Evolutionary conservation across 1,140 invertebrate genomes (phyloP).

Genomic region (Hydropsyche tenuis): DNA sequence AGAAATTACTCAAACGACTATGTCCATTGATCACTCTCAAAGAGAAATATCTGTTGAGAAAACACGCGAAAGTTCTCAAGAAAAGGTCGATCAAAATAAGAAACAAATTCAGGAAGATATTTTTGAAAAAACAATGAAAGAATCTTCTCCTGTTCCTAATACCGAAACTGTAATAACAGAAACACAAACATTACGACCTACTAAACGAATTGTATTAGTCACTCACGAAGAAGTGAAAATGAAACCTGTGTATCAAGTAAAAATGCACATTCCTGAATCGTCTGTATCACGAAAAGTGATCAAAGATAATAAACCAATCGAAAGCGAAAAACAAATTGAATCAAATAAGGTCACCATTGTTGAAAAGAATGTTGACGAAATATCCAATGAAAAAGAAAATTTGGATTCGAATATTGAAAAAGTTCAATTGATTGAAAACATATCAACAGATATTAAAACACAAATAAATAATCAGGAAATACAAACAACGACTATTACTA

Average conservation of each 20-base stretch:
- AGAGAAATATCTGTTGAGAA: conserved; percentile 39
- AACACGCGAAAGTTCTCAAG: not conserved
- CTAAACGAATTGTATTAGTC: conserved; percentile 69
- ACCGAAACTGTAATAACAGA: conserved; percentile 51
- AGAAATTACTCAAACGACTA: not conserved
- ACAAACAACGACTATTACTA: no score
- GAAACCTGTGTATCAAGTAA: conserved; percentile 68
- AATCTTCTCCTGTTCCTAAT: conserved; percentile 52
- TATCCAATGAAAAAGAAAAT: no score
- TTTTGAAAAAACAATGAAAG: conserved; percentile 21
- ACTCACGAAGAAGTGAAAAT: conserved; percentile 73
- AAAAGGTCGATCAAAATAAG: not conserved
- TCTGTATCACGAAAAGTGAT: not conserved
- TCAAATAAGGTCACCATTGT: not conserved
- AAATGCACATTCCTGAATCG: conserved; percentile 60
- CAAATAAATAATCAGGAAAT: no score
- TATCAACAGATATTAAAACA: no score
- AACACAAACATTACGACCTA: conserved; percentile 54
- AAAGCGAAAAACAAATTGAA: conserved; percentile 1
- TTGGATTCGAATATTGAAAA: no score
- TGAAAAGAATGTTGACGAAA: not conserved
- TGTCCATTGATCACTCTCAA: conserved; percentile 45
- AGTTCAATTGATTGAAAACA: no score
- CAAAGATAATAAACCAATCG: not conserved
- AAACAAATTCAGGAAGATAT: not conserved